A percentile compares a stretch with the other conserved stretches of the same genome.
Conservation (phyloP, 2,113 vertebrate genomes). For the Anarhynchus alexandrinus region DNA sequence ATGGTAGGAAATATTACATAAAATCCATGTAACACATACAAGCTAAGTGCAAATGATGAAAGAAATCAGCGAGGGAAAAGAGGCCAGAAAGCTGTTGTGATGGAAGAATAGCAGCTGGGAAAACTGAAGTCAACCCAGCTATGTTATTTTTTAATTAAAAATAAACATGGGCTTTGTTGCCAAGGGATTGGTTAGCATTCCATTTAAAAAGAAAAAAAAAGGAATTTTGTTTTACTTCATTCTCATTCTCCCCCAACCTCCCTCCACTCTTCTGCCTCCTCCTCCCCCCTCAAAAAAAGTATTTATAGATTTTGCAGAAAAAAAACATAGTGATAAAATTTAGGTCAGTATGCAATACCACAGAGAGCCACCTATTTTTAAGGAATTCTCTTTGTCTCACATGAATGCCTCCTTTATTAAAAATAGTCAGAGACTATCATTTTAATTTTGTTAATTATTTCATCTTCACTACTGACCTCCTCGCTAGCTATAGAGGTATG, state of each 20-base stretch:
- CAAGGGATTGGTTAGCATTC: slow-evolving; percentile 71
- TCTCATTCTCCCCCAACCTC: slow-evolving; percentile 13
- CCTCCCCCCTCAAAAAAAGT: neutral
- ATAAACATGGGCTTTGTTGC: slow-evolving; percentile 69
- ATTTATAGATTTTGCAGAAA: slow-evolving; percentile 53
- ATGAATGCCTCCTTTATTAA: neutral
- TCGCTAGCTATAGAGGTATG: neutral
- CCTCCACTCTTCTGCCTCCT: neutral
- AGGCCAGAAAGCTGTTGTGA: slow-evolving; percentile 40
- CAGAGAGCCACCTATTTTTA: neutral
- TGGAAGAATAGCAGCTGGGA: slow-evolving; percentile 56
- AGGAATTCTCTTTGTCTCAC: neutral
- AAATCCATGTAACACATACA: slow-evolving; percentile 20
- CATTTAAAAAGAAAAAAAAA: neutral
- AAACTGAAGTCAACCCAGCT: slow-evolving; percentile 69
- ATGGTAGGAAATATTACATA: slow-evolving; percentile 54
- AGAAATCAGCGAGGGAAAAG: slow-evolving; percentile 64
- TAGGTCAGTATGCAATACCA: neutral
- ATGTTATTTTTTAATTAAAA: slow-evolving; percentile 78
- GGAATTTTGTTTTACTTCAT: slow-evolving; percentile 35
- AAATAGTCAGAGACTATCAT: neutral
- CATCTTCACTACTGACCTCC: neutral
- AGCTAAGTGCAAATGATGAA: slow-evolving; percentile 53
- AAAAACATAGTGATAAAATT: neutral
- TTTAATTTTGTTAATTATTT: neutral